Conservation (phyloP, 2,888 invertebrate genomes). For the Blomia tropicalis region DNA sequence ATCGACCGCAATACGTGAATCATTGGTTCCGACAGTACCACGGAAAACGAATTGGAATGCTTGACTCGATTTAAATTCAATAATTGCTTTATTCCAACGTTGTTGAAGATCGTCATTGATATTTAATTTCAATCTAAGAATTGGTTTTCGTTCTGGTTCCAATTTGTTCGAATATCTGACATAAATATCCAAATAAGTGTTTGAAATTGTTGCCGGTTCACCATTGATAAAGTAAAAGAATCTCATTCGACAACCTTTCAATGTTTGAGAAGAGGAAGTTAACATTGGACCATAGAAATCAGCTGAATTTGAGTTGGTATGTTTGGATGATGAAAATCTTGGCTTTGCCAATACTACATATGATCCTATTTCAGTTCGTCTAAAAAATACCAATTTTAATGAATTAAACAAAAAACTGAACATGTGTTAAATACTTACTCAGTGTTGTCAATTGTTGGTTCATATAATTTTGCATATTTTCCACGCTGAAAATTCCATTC, state of each 20-base stretch:
- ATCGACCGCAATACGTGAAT: not conserved
- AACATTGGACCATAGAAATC: not conserved
- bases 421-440: not conserved
- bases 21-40: not conserved
- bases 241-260: not conserved
- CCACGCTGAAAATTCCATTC: not conserved
- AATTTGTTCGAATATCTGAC: not conserved
- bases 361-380: not conserved
- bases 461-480: not conserved
- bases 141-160: not conserved
- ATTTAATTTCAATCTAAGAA: not conserved
- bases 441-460: slow-evolving; percentile 1
- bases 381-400: not conserved
- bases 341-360: not conserved
- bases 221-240: slow-evolving; percentile 20
- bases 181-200: not conserved
- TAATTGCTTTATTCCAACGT: not conserved
- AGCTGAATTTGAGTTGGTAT: not conserved
- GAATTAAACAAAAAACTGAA: not conserved
- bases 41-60: slow-evolving; percentile 2
- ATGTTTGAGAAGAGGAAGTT: not conserved
- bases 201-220: not conserved
- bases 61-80: not conserved
- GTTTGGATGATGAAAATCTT: not conserved
- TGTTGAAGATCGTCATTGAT: slow-evolving; percentile 4